A percentile compares a stretch with the other conserved stretches of the same genome.
These are phyloP conservation scores for Tupaia chinensis DNA, from an alignment of 2,113 vertebrate species.

Conservation along the genomic window DNA sequence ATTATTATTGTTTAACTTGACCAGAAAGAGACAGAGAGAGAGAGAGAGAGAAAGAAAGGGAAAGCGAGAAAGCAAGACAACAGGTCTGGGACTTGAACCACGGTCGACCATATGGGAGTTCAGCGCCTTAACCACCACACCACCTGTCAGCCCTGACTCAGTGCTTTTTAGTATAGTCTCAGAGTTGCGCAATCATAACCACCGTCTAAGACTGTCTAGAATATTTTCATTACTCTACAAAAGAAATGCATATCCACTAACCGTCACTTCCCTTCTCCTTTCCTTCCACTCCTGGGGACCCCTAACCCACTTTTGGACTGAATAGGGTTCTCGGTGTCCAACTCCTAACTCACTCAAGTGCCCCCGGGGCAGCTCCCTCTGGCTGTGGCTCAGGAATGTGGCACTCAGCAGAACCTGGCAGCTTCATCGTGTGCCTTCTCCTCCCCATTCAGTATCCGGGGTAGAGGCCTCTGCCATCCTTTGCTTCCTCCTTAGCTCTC, in stretches of 20 bases:
- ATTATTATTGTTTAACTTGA: too few relatives aligned
- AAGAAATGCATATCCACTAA: not conserved
- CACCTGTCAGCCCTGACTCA: too few relatives aligned
- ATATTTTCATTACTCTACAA: not conserved
- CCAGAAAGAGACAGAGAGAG: too few relatives aligned
- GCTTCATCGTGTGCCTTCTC: too few relatives aligned
- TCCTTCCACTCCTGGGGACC: not conserved
- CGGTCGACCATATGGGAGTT: too few relatives aligned
- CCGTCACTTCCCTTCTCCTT: not conserved
- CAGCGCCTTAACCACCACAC: too few relatives aligned
- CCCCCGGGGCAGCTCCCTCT: not conserved
- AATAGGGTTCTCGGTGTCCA: not conserved
- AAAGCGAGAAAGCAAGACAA: too few relatives aligned
- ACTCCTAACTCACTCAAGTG: not conserved
- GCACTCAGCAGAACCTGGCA: not conserved
- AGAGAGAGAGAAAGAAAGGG: too few relatives aligned
- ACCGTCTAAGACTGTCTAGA: not conserved
- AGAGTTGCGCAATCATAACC: too few relatives aligned
- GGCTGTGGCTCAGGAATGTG: not conserved
- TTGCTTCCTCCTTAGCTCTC: not conserved
- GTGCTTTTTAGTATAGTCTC: not conserved
- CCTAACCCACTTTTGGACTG: fast-evolving
- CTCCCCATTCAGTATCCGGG: not conserved
- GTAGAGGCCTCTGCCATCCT: not conserved
- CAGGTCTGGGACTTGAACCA: too few relatives aligned